Percentiles rank a stretch among this genome's conserved stretches.
Conservation (phyloP, 2,797 vertebrate species). For the Aphelocoma californica region DNA sequence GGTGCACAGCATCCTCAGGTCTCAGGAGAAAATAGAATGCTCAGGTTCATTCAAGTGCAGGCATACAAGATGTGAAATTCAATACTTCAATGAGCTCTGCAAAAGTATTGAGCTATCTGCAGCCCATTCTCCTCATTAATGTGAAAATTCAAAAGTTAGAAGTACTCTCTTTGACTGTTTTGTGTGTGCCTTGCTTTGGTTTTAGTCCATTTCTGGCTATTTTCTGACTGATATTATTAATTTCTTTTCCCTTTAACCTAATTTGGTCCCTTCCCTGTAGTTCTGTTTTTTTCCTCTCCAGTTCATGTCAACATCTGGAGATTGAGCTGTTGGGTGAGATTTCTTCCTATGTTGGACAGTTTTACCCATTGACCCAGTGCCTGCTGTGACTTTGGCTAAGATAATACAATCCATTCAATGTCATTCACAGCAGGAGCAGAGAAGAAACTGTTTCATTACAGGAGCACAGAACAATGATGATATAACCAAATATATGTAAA, state of each 20-base stretch:
- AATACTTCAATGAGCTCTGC: neutral
- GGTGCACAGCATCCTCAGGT: neutral
- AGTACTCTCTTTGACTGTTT: neutral
- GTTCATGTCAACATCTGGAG: neutral
- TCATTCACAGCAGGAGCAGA: constrained; percentile 17
- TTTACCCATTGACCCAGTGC: neutral
- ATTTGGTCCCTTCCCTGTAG: neutral
- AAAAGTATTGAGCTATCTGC: neutral
- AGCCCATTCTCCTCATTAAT: neutral
- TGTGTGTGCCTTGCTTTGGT: neutral
- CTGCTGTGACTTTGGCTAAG: constrained; percentile 38
- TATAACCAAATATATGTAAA: neutral
- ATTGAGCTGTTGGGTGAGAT: constrained; percentile 11
- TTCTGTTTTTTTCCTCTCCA: neutral
- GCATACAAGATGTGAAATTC: neutral
- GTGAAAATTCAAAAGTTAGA: neutral
- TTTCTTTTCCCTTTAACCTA: neutral
- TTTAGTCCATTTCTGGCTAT: neutral
- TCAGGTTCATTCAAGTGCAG: neutral
- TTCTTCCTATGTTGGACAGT: neutral
- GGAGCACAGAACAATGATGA: neutral
- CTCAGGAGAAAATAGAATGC: neutral
- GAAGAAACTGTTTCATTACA: constrained; percentile 10
- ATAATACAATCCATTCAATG: constrained; percentile 13
- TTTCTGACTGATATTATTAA: neutral